Percentiles rank a stretch among this genome's conserved stretches.
Evolutionary conservation across 2,797 vertebrate species (phyloP).

Genomic region (Picus viridis): DNA sequence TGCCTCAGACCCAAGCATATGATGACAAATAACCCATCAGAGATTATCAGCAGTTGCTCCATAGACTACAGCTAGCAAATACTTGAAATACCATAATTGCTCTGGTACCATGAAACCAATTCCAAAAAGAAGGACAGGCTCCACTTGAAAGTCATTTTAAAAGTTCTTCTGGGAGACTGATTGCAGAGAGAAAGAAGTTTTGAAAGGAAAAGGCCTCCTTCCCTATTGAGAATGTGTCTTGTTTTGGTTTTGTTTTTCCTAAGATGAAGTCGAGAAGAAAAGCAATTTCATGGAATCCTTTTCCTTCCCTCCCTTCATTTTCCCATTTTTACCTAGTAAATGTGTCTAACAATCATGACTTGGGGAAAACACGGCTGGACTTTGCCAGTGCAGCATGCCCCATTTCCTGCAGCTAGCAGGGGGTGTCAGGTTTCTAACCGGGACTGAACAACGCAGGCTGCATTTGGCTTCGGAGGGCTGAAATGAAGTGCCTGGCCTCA

Average conservation of each 20-base stretch:
- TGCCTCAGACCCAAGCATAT: background rate
- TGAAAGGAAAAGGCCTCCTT: background rate
- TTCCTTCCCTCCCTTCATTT: accelerated
- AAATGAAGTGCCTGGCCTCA: background rate
- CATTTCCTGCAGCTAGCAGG: background rate
- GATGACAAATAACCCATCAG: background rate
- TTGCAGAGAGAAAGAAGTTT: background rate
- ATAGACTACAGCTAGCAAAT: background rate
- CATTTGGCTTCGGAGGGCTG: background rate
- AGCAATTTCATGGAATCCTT: background rate
- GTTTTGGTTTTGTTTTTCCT: background rate
- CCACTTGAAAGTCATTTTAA: background rate
- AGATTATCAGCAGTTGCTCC: background rate
- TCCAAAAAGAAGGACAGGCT: background rate
- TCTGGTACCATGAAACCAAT: background rate
- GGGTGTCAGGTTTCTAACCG: background rate
- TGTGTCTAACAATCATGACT: background rate
- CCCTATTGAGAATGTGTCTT: background rate
- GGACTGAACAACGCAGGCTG: background rate
- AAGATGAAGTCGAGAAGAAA: background rate
- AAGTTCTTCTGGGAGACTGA: background rate
- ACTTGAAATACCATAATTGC: background rate
- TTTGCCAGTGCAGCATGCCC: background rate
- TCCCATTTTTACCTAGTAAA: background rate
- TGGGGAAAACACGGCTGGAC: background rate